Percentiles rank a stretch among this genome's conserved stretches.
Conservation (phyloP, 1,140 invertebrate species). For the Tetramorium simillimum region DNA sequence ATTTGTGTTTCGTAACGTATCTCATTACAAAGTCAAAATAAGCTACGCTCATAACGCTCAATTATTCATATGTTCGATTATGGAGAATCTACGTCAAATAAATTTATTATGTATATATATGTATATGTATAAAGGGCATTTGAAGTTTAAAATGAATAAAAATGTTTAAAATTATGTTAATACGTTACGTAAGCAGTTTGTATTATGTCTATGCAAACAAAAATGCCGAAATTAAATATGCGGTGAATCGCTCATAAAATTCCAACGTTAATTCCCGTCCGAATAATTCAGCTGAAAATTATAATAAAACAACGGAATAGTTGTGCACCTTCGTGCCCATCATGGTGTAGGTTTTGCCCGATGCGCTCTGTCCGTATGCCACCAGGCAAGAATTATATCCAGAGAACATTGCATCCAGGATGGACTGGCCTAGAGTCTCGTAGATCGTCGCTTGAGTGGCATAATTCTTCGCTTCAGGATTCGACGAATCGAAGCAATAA, state of each 20-base stretch:
- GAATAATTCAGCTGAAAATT: slow-evolving; percentile 9
- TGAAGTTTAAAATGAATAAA: slow-evolving; percentile 44
- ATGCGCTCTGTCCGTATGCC: slow-evolving; percentile 93
- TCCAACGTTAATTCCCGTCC: background rate
- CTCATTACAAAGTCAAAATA: slow-evolving; percentile 55
- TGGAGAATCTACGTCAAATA: slow-evolving; percentile 27
- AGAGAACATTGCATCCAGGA: slow-evolving; percentile 86
- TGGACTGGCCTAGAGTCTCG: slow-evolving; percentile 88
- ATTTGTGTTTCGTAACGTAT: slow-evolving; percentile 3
- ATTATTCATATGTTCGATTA: slow-evolving; percentile 54
- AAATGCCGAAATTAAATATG: slow-evolving; percentile 39
- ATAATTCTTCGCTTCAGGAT: slow-evolving; percentile 84
- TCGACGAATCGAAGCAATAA: slow-evolving; percentile 89
- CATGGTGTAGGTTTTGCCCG: slow-evolving; percentile 93
- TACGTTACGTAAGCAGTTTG: background rate
- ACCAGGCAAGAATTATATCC: slow-evolving; percentile 89
- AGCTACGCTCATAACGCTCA: slow-evolving; percentile 35
- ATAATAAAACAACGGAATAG: background rate
- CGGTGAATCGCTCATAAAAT: slow-evolving; percentile 20
- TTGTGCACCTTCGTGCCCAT: slow-evolving; percentile 86
- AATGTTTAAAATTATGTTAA: slow-evolving; percentile 47
- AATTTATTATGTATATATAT: slow-evolving; percentile 12
- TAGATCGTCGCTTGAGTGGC: slow-evolving; percentile 90
- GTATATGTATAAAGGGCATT: slow-evolving; percentile 1
- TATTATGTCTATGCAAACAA: background rate